phyloP scores from a whole-genome alignment of 2,888 invertebrate genomes.

The Agonopterix alstromeriana region DNA sequence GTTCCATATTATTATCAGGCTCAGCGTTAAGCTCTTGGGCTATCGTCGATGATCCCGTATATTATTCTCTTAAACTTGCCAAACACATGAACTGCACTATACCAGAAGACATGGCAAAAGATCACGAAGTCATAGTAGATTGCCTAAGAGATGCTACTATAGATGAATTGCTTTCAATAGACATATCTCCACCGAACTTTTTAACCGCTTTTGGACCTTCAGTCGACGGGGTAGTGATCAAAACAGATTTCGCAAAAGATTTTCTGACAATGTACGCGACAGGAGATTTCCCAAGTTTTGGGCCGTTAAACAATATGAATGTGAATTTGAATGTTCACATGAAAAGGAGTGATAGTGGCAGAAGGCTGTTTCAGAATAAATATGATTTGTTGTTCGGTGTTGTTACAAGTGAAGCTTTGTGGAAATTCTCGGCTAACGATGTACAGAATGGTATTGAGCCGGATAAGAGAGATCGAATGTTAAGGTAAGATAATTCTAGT shows the following conservation, averaged over 20 bases:
- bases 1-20: slow-evolving; percentile 90
- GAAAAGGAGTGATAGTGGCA: slow-evolving; percentile 79
- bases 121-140: slow-evolving; percentile 90
- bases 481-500: slow-evolving; percentile 51
- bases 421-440: slow-evolving; percentile 91
- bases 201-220: slow-evolving; percentile 94
- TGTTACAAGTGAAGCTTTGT: slow-evolving; percentile 93
- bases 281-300: slow-evolving; percentile 79
- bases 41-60: slow-evolving; percentile 89
- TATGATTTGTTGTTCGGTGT: slow-evolving; percentile 94
- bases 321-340: slow-evolving; percentile 71
- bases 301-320: slow-evolving; percentile 76
- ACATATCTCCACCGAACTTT: slow-evolving; percentile 88
- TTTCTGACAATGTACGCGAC: slow-evolving; percentile 83
- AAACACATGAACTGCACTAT: slow-evolving; percentile 88
- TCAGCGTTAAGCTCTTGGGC: slow-evolving; percentile 95
- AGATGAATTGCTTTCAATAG: slow-evolving; percentile 83
- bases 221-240: slow-evolving; percentile 95
- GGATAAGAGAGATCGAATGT: slow-evolving; percentile 90
- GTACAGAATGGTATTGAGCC: slow-evolving; percentile 91
- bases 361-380: slow-evolving; percentile 77
- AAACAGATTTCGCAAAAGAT: slow-evolving; percentile 89
- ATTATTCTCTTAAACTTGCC: slow-evolving; percentile 87
- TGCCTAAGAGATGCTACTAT: slow-evolving; percentile 86
- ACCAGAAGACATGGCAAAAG: slow-evolving; percentile 87